Percentiles rank a stretch among this genome's conserved stretches.
phyloP scores from a whole-genome alignment of 2,797 vertebrate genomes.

The Hypotaenidia philippensis region DNA sequence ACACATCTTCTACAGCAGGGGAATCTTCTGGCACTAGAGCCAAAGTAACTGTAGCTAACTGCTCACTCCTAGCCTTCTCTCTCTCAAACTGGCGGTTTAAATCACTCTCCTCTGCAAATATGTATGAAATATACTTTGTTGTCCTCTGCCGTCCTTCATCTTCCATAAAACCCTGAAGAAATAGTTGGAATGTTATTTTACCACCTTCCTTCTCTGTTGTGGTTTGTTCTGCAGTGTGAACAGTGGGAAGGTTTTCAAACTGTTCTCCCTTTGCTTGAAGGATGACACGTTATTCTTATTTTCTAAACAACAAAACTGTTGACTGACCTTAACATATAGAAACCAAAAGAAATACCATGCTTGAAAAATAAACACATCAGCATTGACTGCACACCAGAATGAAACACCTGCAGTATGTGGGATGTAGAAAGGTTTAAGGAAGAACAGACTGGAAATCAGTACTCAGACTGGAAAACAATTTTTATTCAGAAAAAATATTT shows the following conservation, averaged over 20 bases:
- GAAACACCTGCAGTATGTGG: not conserved
- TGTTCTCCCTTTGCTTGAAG: not conserved
- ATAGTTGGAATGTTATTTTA: not conserved
- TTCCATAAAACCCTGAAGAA: slow-evolving; percentile 92
- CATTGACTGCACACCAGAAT: not conserved
- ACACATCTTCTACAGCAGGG: not conserved
- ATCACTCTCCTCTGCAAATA: slow-evolving; percentile 88
- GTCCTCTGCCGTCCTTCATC: slow-evolving; percentile 95
- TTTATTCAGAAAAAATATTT: not conserved
- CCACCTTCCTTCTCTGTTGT: not conserved
- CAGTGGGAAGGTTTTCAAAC: not conserved
- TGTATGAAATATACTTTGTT: slow-evolving; percentile 91
- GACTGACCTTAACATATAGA: not conserved
- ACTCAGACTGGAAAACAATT: not conserved
- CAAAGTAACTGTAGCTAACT: slow-evolving; percentile 82
- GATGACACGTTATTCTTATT: not conserved
- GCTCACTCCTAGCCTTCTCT: slow-evolving; percentile 90
- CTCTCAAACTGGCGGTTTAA: slow-evolving; percentile 88
- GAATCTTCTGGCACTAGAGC: slow-evolving; percentile 68
- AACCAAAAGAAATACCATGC: not conserved
- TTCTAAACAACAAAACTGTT: not conserved
- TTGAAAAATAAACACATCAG: not conserved
- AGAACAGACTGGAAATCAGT: not conserved
- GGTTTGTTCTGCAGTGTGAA: not conserved
- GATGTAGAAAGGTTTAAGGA: not conserved